A percentile compares a stretch with the other conserved stretches of the same genome.
These are phyloP conservation scores for Lepidostoma basale DNA, from an alignment of 1,140 invertebrate species.

Conservation along the genomic window DNA sequence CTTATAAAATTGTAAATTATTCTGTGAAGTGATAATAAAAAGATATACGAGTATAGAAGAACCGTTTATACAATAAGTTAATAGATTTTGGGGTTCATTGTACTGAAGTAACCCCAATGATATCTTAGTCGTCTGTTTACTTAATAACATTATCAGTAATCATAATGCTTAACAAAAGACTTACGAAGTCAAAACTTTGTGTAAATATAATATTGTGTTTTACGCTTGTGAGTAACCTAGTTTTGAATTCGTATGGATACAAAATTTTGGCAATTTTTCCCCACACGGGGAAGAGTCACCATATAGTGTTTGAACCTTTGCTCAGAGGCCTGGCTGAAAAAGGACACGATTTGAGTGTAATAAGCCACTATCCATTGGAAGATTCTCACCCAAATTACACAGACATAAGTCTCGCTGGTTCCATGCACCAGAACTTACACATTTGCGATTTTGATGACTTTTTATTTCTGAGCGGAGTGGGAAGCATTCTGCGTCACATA, in stretches of 20 bases:
- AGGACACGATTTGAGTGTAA: slow-evolving; percentile 72
- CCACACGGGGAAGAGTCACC: slow-evolving; percentile 73
- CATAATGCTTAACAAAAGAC: too few species aligned
- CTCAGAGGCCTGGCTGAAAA: slow-evolving; percentile 64
- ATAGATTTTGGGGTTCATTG: too few species aligned
- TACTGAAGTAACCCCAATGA: too few species aligned
- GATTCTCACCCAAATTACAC: slow-evolving; percentile 57
- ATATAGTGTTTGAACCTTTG: slow-evolving; percentile 70
- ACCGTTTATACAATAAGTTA: too few species aligned
- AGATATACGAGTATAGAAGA: too few species aligned
- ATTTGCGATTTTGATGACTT: slow-evolving; percentile 38
- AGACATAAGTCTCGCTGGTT: slow-evolving; percentile 53
- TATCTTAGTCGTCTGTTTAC: too few species aligned
- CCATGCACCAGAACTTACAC: slow-evolving; percentile 38
- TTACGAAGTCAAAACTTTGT: too few species aligned
- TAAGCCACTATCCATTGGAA: slow-evolving; percentile 65
- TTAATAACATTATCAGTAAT: too few species aligned
- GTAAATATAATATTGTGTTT: too few species aligned
- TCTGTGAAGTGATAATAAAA: too few species aligned
- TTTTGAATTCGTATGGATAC: slow-evolving; percentile 25
- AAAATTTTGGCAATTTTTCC: slow-evolving; percentile 68
- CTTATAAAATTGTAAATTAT: too few species aligned
- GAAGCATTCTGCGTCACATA: slow-evolving; percentile 27
- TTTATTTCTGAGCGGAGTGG: slow-evolving; percentile 30
- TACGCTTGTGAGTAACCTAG: too few species aligned